Conservation (phyloP, 2,797 vertebrate genomes). For the Accipiter superciliosus region DNA sequence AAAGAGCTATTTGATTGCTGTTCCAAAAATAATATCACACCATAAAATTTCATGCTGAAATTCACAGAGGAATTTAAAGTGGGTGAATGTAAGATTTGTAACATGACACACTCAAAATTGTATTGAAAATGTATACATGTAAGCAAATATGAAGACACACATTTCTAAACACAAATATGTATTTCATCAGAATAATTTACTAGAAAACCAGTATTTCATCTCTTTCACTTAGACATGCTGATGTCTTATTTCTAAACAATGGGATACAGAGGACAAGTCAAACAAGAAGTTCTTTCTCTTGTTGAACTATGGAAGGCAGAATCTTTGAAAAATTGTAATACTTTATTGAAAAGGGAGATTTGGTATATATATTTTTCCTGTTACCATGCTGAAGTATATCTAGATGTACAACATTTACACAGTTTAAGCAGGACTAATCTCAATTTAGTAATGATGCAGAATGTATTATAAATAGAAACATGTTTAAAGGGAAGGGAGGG, state of each 20-base stretch:
- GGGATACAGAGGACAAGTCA: neutral
- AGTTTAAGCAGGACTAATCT: neutral
- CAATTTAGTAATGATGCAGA: neutral
- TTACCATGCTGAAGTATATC: neutral
- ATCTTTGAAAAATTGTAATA: neutral
- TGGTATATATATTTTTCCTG: neutral
- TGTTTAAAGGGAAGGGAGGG: neutral
- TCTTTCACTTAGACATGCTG: neutral
- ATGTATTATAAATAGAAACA: neutral
- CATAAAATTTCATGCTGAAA: neutral
- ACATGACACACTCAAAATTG: neutral
- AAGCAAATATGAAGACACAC: neutral
- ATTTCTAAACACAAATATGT: neutral
- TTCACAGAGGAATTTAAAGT: neutral
- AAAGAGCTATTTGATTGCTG: neutral
- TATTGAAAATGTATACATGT: neutral
- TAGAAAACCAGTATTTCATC: neutral
- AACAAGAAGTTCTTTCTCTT: neutral
- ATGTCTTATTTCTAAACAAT: neutral
- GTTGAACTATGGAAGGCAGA: neutral
- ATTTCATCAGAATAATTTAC: neutral
- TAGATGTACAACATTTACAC: neutral
- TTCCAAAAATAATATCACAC: neutral
- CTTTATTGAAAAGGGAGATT: neutral
- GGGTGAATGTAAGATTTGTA: neutral